Base-by-base conservation (phyloP, 2,797 vertebrate species). In the Pangasius macronema region DNA sequence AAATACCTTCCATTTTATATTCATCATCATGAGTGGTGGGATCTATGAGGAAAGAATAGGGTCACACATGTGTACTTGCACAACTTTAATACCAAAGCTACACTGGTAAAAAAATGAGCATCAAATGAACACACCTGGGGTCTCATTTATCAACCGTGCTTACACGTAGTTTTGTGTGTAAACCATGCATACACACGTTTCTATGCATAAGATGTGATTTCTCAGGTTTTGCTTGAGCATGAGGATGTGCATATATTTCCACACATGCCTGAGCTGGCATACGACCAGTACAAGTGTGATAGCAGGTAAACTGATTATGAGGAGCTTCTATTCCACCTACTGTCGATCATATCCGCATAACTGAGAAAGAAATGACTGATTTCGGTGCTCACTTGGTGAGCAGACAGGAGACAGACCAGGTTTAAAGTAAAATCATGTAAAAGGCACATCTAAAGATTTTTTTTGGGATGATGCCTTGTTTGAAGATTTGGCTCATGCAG, bases 1-100 rank as follows among this genome's bases (percentile, higher is more conserved):
- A 96, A 96, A 96, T 96, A 96, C 95, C 95, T 96, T 96, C 94
- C 91, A 94, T 92, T 89, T 95, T 96, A 95, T 93, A 96, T 85
- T 96, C 95, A 91, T 95, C 95, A 93, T 95, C 95, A 87, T 93
- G 95, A 94, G 93, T 91, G 92, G 93, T 92, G 93, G 94, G 93
- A 96, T 96, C 95, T 96, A 92, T 90, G 91, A 95, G 93, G 91
- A 95, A 93, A 96, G 90, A 94, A 95, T 93, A 90, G 94, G 88
- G 95, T 91, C 72, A 87, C 77, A 84, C 51, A 72, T 20, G 20
- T 70, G 27, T 33, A 77, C 39, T 27, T 83, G 70, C 13, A 87
- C 6, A 76, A 46, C 20, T 51, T 51, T 67, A 67, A 67, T 3
- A 51, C 22, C 42, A 83, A 67, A 67, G 46, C 61, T 33, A 67